Percentiles rank a stretch among this genome's conserved stretches.
Conservation (phyloP, 2,113 vertebrate species). For the Tachysurus fulvidraco region DNA sequence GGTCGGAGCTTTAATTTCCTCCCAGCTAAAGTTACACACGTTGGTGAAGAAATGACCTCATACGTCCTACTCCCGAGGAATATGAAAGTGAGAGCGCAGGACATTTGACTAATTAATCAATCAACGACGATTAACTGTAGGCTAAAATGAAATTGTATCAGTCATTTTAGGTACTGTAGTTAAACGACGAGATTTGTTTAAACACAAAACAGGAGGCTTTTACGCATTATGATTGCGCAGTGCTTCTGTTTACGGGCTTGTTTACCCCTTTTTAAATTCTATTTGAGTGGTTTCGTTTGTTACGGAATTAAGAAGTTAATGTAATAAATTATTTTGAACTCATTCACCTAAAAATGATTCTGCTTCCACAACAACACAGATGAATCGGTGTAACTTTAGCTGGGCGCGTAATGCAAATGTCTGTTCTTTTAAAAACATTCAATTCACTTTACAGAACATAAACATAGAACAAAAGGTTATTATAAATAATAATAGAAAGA, state of each 20-base stretch:
- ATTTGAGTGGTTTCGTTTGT: neutral
- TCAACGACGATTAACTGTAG: neutral
- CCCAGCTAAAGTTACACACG: conserved; percentile 40
- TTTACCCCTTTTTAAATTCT: too few relatives aligned
- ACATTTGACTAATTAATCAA: conserved; percentile 1
- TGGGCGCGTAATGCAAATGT: neutral
- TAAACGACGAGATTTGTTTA: neutral
- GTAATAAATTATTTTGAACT: neutral
- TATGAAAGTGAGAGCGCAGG: neutral
- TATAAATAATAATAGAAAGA: too few relatives aligned
- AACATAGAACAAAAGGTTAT: too few relatives aligned
- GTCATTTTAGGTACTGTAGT: neutral
- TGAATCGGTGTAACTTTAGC: neutral
- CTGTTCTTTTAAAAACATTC: too few relatives aligned
- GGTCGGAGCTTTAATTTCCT: conserved; percentile 62
- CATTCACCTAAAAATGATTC: neutral
- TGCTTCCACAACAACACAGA: neutral
- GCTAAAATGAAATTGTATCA: neutral
- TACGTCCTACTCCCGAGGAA: conserved; percentile 34
- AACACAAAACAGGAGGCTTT: neutral
- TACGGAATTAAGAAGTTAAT: neutral
- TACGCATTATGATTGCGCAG: neutral
- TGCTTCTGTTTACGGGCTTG: neutral
- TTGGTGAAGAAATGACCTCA: conserved; percentile 15
- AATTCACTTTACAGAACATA: too few relatives aligned